Evolutionary conservation across 2,797 vertebrate species (phyloP), one percentile per base, ranked within the genome.

Genomic region (Eremophila alpestris): DNA sequence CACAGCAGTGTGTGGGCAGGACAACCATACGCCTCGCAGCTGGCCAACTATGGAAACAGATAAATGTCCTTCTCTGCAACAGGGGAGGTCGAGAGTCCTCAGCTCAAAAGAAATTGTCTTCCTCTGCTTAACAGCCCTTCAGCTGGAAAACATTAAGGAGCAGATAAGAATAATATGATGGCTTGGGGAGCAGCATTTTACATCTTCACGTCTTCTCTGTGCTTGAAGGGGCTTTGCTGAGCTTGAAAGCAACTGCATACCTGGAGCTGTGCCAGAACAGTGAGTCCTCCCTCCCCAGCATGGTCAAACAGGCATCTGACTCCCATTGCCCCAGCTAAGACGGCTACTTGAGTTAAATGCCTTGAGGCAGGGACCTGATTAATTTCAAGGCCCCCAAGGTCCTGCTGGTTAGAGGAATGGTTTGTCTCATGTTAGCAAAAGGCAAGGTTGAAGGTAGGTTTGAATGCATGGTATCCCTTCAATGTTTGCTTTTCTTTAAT

Each of bases 11-110:
- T 0, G 2, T 54, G 38, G 26, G 24, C 36, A 88, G 36, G 65
- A 1, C 17, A 58, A 3, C 12, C 1, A 0, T 1, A 7, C 9
- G 1, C 29, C 30, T 56, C 10, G 7, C n/a, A 62, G 23, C 22
- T 0, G 0, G 54, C 13, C 30, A 70, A 26, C 23, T 26, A 3
- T 2, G n/a, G 59, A 70, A 60, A 29, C 24, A 64, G 36, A 91
- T 27, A 62, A 91, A 80, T 9, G 51, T 58, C 58, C 56, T 60
- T 43, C 58, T 21, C 41, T 65, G 45, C 27, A 62, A 52, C 24
- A 49, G 11, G 18, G 60, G 46, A 81, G 59, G 34, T 84, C n/a
- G 21, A 65, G 16, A 17, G 48, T 34, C 27, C 43, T 36, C 52
- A 63, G 34, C 32, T 29, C 43, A 12, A 71, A 76, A 75, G 34